Evolutionary conservation across 1,140 invertebrate species (phyloP).

Genomic region (Drosophila santomea): DNA sequence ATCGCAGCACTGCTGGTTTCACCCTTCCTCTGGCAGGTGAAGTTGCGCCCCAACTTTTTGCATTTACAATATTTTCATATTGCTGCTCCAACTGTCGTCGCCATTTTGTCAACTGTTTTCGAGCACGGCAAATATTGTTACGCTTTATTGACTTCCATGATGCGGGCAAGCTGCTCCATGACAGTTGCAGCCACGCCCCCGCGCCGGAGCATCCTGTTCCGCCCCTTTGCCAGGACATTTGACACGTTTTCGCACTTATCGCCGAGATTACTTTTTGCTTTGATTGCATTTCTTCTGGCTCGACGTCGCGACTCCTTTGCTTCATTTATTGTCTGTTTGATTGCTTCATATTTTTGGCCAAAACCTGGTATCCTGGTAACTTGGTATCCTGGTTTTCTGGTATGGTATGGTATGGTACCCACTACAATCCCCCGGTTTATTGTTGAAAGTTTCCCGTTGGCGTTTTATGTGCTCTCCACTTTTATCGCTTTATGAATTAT

Average conservation of each 20-base stretch:
- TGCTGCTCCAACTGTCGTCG: conserved; percentile 61
- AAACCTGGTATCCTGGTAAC: conserved; percentile 10
- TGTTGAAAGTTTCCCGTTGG: conserved; percentile 56
- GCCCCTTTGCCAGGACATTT: conserved; percentile 35
- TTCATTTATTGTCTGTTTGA: conserved; percentile 69
- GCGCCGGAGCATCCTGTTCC: conserved; percentile 6
- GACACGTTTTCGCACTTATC: conserved; percentile 82
- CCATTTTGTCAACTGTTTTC: conserved; percentile 74
- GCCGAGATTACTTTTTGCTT: conserved; percentile 77
- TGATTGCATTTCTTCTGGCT: conserved; percentile 72
- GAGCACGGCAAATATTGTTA: conserved; percentile 56
- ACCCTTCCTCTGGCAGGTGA: conserved; percentile 6
- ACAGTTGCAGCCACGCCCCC: conserved; percentile 51
- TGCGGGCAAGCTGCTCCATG: conserved; percentile 51
- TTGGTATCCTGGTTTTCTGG: conserved; percentile 2
- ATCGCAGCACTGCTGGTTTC: conserved; percentile 8
- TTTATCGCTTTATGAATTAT: conserved; percentile 80
- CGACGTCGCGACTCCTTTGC: conserved; percentile 45
- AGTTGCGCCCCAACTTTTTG: conserved; percentile 51
- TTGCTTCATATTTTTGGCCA: conserved; percentile 73
- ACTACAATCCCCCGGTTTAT: conserved; percentile 53
- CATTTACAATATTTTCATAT: conserved; percentile 72
- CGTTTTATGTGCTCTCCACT: conserved; percentile 59
- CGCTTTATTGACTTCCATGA: conserved; percentile 52
- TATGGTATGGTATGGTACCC: background rate